Evolutionary conservation across 1,140 invertebrate genomes (phyloP).

Genomic region (Drosophila micromelanica): DNA sequence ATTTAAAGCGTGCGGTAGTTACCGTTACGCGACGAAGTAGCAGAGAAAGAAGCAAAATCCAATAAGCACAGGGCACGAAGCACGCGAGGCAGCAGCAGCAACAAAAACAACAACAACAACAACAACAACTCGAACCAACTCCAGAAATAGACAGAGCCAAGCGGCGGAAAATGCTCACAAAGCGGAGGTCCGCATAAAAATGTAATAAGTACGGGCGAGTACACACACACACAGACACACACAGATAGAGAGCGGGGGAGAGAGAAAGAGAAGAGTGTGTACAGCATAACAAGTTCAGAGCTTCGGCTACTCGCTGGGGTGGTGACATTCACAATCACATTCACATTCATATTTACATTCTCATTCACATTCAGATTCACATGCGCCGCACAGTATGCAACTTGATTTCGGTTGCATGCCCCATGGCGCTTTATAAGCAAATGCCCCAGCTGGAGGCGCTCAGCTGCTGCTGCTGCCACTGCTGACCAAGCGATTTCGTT

Average conservation of each 20-base stretch:
- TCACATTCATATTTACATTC: constrained; percentile 1
- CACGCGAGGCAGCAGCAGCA: constrained; percentile 55
- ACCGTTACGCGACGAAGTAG: constrained; percentile 41
- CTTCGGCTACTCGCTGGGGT: not conserved
- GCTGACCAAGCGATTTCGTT: constrained; percentile 5
- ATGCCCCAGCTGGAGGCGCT: not conserved
- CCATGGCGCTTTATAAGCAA: constrained; percentile 1
- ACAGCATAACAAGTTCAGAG: constrained; percentile 9
- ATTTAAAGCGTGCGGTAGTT: constrained; percentile 56
- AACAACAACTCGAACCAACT: constrained; percentile 55
- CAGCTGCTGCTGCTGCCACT: constrained; percentile 7
- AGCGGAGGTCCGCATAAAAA: constrained; percentile 49
- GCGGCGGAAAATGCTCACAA: constrained; percentile 65
- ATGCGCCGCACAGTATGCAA: constrained; percentile 35
- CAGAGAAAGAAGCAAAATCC: constrained; percentile 53
- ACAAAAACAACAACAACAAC: not conserved
- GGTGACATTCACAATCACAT: constrained; percentile 23
- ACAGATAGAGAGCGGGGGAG: not conserved
- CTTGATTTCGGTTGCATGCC: constrained; percentile 30
- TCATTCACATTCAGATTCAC: constrained; percentile 31
- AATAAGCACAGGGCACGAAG: constrained; percentile 53
- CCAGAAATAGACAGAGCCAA: constrained; percentile 73
- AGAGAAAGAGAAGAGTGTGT: not conserved
- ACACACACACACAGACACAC: constrained; percentile 14
- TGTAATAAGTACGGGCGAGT: constrained; percentile 51